phyloP scores from a whole-genome alignment of 2,888 invertebrate genomes.

The Apamea anceps region DNA sequence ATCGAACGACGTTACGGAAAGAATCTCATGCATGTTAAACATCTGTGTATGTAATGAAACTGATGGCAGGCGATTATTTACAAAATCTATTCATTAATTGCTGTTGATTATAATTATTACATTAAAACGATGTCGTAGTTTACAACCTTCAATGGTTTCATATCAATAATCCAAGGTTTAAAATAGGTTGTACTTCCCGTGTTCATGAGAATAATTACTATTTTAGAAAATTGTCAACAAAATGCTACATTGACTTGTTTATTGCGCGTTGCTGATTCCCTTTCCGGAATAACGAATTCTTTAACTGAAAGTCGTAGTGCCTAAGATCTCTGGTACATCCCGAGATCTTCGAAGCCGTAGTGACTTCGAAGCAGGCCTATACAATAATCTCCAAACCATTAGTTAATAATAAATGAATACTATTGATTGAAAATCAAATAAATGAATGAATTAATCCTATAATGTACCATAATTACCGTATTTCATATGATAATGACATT shows the following conservation, averaged over 20 bases:
- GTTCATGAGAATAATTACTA: background rate
- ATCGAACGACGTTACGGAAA: background rate
- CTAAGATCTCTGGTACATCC: background rate
- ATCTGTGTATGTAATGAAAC: background rate
- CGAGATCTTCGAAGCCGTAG: background rate
- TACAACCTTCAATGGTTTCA: constrained; percentile 38
- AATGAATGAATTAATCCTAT: background rate
- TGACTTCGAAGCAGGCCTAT: background rate
- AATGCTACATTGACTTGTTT: background rate
- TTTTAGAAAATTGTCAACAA: background rate
- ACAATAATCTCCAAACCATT: background rate
- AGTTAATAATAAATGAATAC: background rate
- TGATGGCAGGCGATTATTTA: constrained; percentile 25
- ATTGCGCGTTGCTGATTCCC: background rate
- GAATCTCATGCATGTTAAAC: constrained; percentile 11
- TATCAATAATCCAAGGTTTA: constrained; percentile 21
- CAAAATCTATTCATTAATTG: constrained; percentile 15
- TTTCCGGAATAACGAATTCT: background rate
- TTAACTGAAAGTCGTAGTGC: background rate
- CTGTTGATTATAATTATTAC: constrained; percentile 15
- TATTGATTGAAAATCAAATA: background rate
- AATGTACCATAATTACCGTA: background rate
- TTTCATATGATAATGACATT: background rate
- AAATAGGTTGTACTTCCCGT: constrained; percentile 14
- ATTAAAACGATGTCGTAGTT: constrained; percentile 36